These are phyloP conservation scores for Gnathonemus longibarbis DNA, from an alignment of 2,113 vertebrate genomes.

Conservation along the genomic window DNA sequence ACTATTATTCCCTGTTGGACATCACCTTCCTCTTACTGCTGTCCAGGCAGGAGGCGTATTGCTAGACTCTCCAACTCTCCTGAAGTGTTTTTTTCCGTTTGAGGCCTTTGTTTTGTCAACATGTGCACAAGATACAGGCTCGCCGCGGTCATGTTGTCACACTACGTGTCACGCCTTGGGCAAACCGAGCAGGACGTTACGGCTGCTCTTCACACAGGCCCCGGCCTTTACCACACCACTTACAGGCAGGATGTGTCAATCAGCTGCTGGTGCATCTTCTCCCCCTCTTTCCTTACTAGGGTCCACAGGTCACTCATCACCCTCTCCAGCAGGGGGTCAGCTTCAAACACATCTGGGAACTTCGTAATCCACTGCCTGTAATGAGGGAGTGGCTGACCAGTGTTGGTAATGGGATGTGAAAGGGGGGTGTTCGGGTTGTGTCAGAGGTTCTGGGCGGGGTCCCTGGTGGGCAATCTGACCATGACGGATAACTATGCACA, in stretches of 20 bases:
- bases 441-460: neutral
- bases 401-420: neutral
- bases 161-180: neutral
- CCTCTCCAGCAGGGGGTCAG: slow-evolving; percentile 67
- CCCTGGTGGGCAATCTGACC: neutral
- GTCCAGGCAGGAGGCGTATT: neutral
- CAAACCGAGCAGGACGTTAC: neutral
- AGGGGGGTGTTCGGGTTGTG: neutral
- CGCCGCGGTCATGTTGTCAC: neutral
- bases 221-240: slow-evolving; percentile 38
- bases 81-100: neutral
- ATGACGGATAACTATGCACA: neutral
- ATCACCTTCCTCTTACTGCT: neutral
- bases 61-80: neutral
- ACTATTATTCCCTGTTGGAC: neutral
- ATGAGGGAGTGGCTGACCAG: neutral
- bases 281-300: slow-evolving; percentile 59
- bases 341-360: slow-evolving; percentile 67
- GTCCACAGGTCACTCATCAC: slow-evolving; percentile 72
- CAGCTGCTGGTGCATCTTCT: slow-evolving; percentile 52
- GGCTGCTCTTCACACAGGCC: neutral
- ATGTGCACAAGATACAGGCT: neutral
- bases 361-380: slow-evolving; percentile 75
- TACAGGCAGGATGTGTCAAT: slow-evolving; percentile 65
- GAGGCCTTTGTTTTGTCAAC: neutral